Percentiles rank a stretch among this genome's conserved stretches.
phyloP scores from a whole-genome alignment of 2,888 invertebrate genomes.

The Abrostola triplasia region DNA sequence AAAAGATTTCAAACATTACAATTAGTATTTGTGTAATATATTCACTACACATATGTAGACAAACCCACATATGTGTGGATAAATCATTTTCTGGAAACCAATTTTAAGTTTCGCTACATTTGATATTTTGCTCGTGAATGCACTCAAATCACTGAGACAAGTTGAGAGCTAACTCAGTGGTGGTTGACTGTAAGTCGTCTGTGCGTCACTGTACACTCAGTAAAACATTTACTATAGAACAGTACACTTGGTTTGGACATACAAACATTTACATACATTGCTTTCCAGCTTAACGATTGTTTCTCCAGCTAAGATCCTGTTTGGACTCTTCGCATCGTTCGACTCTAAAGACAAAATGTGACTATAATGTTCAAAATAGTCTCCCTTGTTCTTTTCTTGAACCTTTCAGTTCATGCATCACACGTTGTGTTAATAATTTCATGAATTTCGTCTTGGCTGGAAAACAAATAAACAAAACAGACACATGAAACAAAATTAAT shows the following conservation, averaged over 20 bases:
- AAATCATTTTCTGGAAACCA: no score
- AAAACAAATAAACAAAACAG: conserved; percentile 31
- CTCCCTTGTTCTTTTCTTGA: neutral
- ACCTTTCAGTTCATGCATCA: conserved; percentile 2
- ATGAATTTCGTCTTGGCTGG: conserved; percentile 19
- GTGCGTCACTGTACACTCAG: conserved; percentile 43
- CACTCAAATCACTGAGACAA: conserved; percentile 6
- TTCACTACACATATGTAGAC: no score
- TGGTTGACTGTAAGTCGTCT: conserved; percentile 14
- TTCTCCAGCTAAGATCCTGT: conserved; percentile 2
- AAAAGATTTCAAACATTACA: no score
- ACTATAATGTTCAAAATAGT: neutral
- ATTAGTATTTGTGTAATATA: no score
- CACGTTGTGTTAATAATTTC: neutral
- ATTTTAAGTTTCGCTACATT: no score
- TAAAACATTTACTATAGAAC: conserved; percentile 37
- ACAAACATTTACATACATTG: conserved; percentile 23
- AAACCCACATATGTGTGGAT: no score
- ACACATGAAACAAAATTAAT: conserved; percentile 23
- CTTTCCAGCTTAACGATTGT: conserved; percentile 19
- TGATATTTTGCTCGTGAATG: conserved; percentile 1
- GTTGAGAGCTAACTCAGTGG: conserved; percentile 25
- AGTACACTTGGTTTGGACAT: conserved; percentile 14
- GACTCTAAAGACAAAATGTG: conserved; percentile 1
- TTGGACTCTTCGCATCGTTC: conserved; percentile 1